Evolutionary conservation across 2,888 invertebrate genomes (phyloP), one percentile per base, ranked within the genome.

Genomic region (Troglohyphantes excavatus): DNA sequence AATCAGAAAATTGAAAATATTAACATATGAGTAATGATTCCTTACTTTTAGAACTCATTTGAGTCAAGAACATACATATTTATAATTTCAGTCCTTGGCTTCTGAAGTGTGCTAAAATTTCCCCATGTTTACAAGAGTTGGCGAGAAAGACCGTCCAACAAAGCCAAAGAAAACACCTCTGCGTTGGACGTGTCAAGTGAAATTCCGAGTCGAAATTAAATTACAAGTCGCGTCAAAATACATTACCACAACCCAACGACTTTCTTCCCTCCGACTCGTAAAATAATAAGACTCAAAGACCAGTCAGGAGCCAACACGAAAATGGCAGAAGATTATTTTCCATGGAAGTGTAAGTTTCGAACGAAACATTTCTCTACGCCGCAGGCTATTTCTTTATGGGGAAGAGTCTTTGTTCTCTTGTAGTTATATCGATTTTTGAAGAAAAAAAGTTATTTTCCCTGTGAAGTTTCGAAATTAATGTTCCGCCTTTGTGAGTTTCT

Each of bases 401-500:
- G 65, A 76, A 76, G 65, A 63, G 39, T 2, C 78, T 63, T 63
- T 26, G 76, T 76, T 61, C 59, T 76, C 33, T 61, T 13, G 33
- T 61, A 65, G 63, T 43, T 33, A 26, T 23, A 63, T 78, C 63
- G 21, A 78, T 78, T 23, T 53, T 27, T 29, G 19, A 27, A 26
- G 7, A 29, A 63, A 33, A 43, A 43, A 75, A 75, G 17, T 39
- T 43, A 11, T 53, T 19, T n/a, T 76, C 61, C 27, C 53, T 46
- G 46, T 68, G 53, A 81, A 68, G 29, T 68, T 67, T 19, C 19
- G 29, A 61, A 83, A 83, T 83, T 83, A 83, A 83, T 75, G 63
- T 19, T 43, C 61, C 7, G 72, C 21, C 17, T 29, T 59, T n/a
- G 11, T 23, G 27, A 7, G 21, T n/a, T 27, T 29, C 19, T 23